Conservation (phyloP, 2,113 vertebrate genomes). For the Tauraco erythrolophus region DNA sequence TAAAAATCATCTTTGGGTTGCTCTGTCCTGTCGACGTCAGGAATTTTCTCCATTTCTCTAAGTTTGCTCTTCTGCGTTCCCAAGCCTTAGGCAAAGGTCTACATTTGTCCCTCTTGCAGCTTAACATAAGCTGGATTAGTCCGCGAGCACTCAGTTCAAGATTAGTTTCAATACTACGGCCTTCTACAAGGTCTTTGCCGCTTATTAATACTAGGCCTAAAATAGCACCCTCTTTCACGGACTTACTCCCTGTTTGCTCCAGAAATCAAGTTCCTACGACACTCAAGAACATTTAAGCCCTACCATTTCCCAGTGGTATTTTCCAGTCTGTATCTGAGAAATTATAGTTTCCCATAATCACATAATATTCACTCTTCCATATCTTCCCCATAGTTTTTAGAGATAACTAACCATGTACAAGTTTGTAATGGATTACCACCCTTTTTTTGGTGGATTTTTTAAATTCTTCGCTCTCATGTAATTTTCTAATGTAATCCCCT, state of each 20-base stretch:
- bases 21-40: not conserved
- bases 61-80: not conserved
- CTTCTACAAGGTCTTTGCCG: not conserved
- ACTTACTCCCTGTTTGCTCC: not conserved
- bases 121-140: not conserved
- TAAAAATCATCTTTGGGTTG: not conserved
- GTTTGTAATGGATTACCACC: not conserved
- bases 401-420: not conserved
- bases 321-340: not conserved
- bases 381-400: not conserved
- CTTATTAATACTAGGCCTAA: slow-evolving; percentile 14
- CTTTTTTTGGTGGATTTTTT: not conserved
- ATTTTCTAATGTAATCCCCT: not conserved
- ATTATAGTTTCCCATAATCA: not conserved
- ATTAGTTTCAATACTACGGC: not conserved
- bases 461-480: not conserved
- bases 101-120: not conserved
- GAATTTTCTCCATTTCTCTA: not conserved
- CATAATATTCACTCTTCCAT: not conserved
- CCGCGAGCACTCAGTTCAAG: not conserved
- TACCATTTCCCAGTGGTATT: not conserved
- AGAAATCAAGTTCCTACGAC: not conserved
- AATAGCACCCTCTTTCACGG: not conserved
- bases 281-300: slow-evolving; percentile 1
- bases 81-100: not conserved